A percentile compares a stretch with the other conserved stretches of the same genome.
Conservation (phyloP, 2,113 vertebrate species). For the Dascyllus trimaculatus region DNA sequence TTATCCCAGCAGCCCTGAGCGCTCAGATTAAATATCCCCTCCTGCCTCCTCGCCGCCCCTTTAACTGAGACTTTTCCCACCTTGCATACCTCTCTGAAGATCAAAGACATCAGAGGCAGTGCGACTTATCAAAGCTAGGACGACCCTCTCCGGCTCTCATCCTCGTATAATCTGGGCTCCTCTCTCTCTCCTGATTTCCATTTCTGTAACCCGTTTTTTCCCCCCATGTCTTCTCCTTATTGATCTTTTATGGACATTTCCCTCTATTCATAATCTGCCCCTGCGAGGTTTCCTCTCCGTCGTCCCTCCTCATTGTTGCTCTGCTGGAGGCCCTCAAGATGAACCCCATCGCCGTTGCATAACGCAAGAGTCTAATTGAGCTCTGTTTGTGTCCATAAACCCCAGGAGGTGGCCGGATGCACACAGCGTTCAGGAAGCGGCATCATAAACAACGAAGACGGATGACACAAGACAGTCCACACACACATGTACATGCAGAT, state of each 20-base stretch:
- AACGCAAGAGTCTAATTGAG: constrained; percentile 48
- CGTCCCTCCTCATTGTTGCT: background rate
- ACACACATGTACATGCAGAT: constrained; percentile 3
- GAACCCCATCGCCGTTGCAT: constrained; percentile 44
- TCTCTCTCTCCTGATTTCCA: background rate
- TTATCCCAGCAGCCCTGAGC: constrained; percentile 52
- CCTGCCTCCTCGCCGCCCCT: constrained; percentile 55
- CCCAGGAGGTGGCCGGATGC: constrained; percentile 58
- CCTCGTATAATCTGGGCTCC: background rate
- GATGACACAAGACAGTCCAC: constrained; percentile 28
- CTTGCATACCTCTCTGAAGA: constrained; percentile 73
- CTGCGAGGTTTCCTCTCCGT: background rate
- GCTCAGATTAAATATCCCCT: constrained; percentile 66
- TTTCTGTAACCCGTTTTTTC: constrained; percentile 8
- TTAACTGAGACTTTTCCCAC: constrained; percentile 73
- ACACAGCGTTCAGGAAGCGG: constrained; percentile 53
- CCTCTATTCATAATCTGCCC: background rate
- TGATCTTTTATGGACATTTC: constrained; percentile 10
- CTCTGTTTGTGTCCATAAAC: constrained; percentile 67
- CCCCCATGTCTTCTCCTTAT: background rate
- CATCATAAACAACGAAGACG: constrained; percentile 58
- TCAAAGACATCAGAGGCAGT: constrained; percentile 69
- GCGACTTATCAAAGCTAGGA: constrained; percentile 63
- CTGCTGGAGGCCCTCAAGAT: constrained; percentile 36
- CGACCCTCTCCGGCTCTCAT: constrained; percentile 12